Evolutionary conservation across 2,888 invertebrate species (phyloP).

Genomic region (Synanthedon tipuliformis): DNA sequence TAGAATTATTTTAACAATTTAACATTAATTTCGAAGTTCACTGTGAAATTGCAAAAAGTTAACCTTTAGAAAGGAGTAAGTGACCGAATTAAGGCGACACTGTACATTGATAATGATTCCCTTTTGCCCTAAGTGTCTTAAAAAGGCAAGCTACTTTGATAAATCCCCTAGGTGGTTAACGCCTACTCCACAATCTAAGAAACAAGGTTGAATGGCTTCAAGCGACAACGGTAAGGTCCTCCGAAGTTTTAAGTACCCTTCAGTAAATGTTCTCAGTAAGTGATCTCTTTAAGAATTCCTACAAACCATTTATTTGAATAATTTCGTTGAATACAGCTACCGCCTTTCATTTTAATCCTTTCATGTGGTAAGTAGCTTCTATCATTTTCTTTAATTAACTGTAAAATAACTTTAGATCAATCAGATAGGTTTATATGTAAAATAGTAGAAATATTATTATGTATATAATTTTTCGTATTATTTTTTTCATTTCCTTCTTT

Average conservation of each 20-base stretch:
- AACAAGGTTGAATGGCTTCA: slow-evolving; percentile 38
- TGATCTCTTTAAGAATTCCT: slow-evolving; percentile 42
- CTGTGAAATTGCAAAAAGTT: no score
- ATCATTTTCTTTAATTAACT: no score
- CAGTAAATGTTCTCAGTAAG: slow-evolving; percentile 44
- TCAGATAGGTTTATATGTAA: no score
- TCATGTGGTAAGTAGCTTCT: no score
- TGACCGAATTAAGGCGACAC: slow-evolving; percentile 26
- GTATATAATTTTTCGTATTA: no score
- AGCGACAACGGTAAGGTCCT: slow-evolving; percentile 36
- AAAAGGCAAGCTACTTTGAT: slow-evolving; percentile 54
- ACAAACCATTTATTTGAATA: slow-evolving; percentile 33
- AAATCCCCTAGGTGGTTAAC: slow-evolving; percentile 53
- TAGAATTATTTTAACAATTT: no score
- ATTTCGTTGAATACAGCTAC: slow-evolving; percentile 3
- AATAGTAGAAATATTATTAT: no score
- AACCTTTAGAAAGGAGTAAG: slow-evolving; percentile 15
- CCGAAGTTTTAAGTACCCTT: slow-evolving; percentile 50
- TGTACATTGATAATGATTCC: slow-evolving; percentile 47
- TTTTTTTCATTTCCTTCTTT: no score
- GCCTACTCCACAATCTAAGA: slow-evolving; percentile 46
- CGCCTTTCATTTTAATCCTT: no score
- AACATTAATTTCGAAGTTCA: no score
- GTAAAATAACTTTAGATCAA: no score
- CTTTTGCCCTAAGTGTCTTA: slow-evolving; percentile 37